These are phyloP conservation scores for Dromiciops gliroides DNA, from an alignment of 2,113 vertebrate genomes.

Conservation along the genomic window DNA sequence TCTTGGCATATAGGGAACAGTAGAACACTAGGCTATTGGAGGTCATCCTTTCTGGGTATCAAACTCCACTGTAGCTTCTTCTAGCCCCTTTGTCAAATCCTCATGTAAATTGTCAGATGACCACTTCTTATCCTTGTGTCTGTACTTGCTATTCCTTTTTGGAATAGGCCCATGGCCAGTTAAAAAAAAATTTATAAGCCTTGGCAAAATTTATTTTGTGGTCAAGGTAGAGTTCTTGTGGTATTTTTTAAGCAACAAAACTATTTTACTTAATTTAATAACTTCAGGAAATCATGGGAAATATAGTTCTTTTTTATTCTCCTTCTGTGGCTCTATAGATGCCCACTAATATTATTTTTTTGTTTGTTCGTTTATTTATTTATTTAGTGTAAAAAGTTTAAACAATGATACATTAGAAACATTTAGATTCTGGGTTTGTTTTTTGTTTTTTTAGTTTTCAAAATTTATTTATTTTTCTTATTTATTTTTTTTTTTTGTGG, in stretches of 20 bases:
- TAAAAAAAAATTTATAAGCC: neutral
- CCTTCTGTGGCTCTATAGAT: neutral
- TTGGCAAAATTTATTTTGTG: neutral
- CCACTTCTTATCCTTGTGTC: neutral
- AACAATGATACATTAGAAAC: too few relatives aligned
- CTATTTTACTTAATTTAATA: neutral
- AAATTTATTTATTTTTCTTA: too few relatives aligned
- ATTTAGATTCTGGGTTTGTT: too few relatives aligned
- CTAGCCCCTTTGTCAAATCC: neutral
- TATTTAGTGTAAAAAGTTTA: too few relatives aligned
- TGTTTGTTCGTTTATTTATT: too few relatives aligned
- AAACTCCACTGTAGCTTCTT: neutral
- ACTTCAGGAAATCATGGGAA: neutral
- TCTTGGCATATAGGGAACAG: neutral
- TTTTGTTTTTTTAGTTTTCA: too few relatives aligned
- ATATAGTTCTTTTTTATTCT: neutral
- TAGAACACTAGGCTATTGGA: neutral
- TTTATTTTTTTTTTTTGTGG: too few relatives aligned
- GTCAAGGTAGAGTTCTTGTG: neutral
- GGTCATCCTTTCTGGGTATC: neutral
- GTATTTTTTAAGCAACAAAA: neutral
- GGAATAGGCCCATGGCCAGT: neutral
- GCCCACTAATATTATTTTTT: neutral
- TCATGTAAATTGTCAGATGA: neutral
- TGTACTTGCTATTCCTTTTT: neutral